phyloP scores from a whole-genome alignment of 2,888 invertebrate species.

The Brenthis ino region DNA sequence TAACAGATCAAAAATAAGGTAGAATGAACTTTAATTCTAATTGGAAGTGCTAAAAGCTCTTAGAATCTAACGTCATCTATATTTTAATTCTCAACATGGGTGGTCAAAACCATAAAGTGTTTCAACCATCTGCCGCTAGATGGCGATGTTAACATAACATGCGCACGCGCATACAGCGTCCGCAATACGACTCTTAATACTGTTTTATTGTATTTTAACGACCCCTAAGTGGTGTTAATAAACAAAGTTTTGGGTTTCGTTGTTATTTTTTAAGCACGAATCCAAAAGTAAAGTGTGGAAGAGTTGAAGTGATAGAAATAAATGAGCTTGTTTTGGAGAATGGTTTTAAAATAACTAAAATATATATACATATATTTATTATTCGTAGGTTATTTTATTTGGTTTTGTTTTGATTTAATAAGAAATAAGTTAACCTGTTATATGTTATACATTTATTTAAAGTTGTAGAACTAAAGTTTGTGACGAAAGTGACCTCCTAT shows the following conservation, averaged over 20 bases:
- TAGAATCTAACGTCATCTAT: conserved; percentile 33
- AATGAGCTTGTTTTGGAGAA: too few species aligned
- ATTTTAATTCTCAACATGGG: conserved; percentile 45
- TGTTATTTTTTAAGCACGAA: conserved; percentile 15
- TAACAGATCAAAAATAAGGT: not conserved
- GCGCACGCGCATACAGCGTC: conserved; percentile 20
- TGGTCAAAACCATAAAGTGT: conserved; percentile 52
- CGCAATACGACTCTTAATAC: conserved; percentile 23
- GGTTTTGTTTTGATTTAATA: too few species aligned
- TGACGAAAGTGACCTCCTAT: too few species aligned
- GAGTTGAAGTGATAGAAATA: not conserved
- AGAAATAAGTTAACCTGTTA: too few species aligned
- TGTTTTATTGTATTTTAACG: conserved; percentile 39
- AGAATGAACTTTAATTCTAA: too few species aligned
- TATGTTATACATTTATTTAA: too few species aligned
- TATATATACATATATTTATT: too few species aligned
- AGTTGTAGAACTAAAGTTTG: too few species aligned
- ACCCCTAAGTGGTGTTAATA: conserved; percentile 33
- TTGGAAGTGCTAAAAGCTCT: not conserved
- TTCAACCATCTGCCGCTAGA: conserved; percentile 60
- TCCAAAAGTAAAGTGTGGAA: not conserved
- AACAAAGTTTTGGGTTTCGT: conserved; percentile 32
- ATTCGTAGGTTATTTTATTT: too few species aligned
- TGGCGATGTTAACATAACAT: conserved; percentile 57
- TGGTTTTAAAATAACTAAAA: too few species aligned